Evolutionary conservation across 2,797 vertebrate genomes (phyloP).

Genomic region (Picus viridis): DNA sequence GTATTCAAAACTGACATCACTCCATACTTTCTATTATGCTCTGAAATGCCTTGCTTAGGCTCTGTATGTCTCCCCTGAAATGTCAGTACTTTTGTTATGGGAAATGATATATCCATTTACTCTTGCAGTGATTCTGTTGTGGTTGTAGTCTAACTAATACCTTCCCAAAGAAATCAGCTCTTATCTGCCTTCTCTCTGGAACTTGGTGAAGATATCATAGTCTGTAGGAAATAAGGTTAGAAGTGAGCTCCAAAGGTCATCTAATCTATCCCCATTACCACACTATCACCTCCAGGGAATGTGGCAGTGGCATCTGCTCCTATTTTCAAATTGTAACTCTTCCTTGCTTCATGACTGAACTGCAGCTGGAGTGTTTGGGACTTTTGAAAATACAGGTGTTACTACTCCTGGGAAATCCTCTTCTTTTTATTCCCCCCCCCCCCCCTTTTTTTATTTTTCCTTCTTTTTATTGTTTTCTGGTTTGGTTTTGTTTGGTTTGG

Average conservation of each 20-base stretch:
- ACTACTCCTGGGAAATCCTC: not conserved
- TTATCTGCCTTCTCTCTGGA: constrained; percentile 63
- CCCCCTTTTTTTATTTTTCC: too few species aligned
- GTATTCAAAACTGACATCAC: not conserved
- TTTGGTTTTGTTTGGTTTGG: too few species aligned
- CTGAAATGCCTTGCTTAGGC: not conserved
- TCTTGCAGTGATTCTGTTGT: constrained; percentile 24
- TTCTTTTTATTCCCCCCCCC: not conserved
- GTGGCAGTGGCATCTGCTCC: constrained; percentile 11
- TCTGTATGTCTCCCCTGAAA: not conserved
- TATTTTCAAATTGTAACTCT: constrained; percentile 44
- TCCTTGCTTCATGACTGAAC: not conserved
- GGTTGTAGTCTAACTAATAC: constrained; percentile 63
- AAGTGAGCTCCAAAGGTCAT: constrained; percentile 68
- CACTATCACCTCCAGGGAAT: constrained; percentile 61
- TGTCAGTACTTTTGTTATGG: constrained; percentile 51
- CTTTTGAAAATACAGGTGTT: not conserved
- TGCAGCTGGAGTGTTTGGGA: not conserved
- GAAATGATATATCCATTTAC: constrained; percentile 40
- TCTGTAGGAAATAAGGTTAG: constrained; percentile 70
- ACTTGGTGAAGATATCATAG: constrained; percentile 67
- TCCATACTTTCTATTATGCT: not conserved
- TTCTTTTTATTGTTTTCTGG: too few species aligned
- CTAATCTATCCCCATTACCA: constrained; percentile 70
- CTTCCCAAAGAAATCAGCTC: constrained; percentile 60